Base-by-base conservation (phyloP, 1,140 invertebrate genomes). In the Ostrea denselamellosa region DNA sequence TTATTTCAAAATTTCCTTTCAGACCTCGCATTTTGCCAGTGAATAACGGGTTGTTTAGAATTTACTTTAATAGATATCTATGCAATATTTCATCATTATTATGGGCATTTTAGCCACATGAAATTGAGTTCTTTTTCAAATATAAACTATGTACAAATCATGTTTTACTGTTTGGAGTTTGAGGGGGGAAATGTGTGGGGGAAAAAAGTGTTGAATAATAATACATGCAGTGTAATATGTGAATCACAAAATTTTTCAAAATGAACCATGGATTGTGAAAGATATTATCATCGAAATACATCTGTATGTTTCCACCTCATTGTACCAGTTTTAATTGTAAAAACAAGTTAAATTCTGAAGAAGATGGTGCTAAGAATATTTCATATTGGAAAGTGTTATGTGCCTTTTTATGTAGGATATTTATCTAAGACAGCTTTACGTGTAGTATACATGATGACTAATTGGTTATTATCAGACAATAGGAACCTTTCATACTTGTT, bases 321-420 rank as follows among this genome's bases (percentile, higher is more conserved):
- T 77, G 8, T 77, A 77, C 68, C 56, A 62, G 56, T 58, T 19
- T 58, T 58, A 19, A 62, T 19, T n/a, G 17, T 62, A 77, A 77
- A 34, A 77, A 34, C 68, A 77, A 8, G 68, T 77, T 77, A 77
- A 77, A 34, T 77, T 25, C 68, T 77, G 14, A 28, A 77, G 68
- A 77, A 77, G 68, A 77, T 77, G 68, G 68, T 77, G 68, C 68
- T 77, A 77, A 77, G 68, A 77, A 77, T 77, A 77, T 77, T 77
- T 77, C 25, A 12, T n/a, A n/a, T 77, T 77, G 68, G 25, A 28
- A 34, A 77, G 22, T 77, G 68, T 77, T 34, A 77, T 34, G 68
- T 77, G 68, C 68, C 68, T 77, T 77, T 77, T 77, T 34, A 77
- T 77, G 68, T 28, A 77, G 68, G 68, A 77, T 77, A 34, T 77